phyloP scores from a whole-genome alignment of 2,888 invertebrate genomes.

The Baronia brevicornis region DNA sequence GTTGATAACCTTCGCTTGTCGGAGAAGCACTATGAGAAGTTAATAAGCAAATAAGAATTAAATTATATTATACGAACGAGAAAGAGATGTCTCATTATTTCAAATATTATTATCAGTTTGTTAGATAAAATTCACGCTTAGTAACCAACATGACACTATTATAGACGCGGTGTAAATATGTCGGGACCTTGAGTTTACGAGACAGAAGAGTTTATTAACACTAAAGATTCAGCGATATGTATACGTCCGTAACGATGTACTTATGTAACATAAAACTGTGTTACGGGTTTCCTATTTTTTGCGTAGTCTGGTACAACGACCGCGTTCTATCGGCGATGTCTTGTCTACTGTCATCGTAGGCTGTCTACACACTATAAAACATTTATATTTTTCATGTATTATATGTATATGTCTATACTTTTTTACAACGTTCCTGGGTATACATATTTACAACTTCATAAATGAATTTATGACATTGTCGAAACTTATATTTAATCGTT shows the following conservation, averaged over 20 bases:
- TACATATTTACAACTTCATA: too few relatives aligned
- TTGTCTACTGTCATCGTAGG: conserved; percentile 8
- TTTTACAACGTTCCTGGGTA: too few relatives aligned
- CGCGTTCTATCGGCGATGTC: conserved; percentile 6
- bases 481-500: too few relatives aligned
- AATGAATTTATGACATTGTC: too few relatives aligned
- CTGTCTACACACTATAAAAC: neutral
- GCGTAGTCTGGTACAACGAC: conserved; percentile 11
- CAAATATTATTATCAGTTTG: too few relatives aligned
- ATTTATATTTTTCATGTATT: too few relatives aligned
- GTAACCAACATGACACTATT: conserved; percentile 1
- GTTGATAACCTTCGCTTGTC: too few relatives aligned
- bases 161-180: neutral
- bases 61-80: too few relatives aligned
- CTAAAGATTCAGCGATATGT: conserved; percentile 3
- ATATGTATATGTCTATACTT: too few relatives aligned
- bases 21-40: too few relatives aligned
- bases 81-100: too few relatives aligned
- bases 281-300: conserved; percentile 14
- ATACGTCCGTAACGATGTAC: conserved; percentile 9
- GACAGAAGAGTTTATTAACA: conserved; percentile 9
- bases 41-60: too few relatives aligned
- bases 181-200: conserved; percentile 6
- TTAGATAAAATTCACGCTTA: neutral
- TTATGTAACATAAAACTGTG: conserved; percentile 10